Evolutionary conservation across 2,113 vertebrate genomes (phyloP).

Genomic region (Coracopsis vasa): DNA sequence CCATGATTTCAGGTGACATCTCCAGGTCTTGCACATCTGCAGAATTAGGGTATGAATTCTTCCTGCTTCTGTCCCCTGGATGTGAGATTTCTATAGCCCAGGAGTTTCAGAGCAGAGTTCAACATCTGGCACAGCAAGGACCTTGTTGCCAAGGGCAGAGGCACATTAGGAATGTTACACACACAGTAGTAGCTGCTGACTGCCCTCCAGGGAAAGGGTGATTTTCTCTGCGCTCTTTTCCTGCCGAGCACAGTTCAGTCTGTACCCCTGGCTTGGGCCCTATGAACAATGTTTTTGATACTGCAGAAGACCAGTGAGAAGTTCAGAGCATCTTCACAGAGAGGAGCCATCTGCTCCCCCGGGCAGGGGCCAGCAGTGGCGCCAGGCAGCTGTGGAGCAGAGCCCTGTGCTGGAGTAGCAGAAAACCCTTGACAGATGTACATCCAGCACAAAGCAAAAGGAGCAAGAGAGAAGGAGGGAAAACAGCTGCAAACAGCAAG

Average conservation of each 20-base stretch:
- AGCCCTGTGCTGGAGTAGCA: not conserved
- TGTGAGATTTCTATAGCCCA: not conserved
- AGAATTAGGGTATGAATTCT: not conserved
- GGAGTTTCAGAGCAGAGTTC: not conserved
- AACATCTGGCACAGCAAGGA: not conserved
- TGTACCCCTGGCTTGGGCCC: not conserved
- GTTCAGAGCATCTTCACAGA: not conserved
- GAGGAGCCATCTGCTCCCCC: not conserved
- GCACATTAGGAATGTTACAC: not conserved
- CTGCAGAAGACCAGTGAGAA: not conserved
- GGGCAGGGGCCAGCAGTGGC: not conserved
- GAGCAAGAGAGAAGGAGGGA: not conserved
- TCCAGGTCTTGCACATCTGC: not conserved
- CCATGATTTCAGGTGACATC: not conserved
- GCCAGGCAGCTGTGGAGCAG: not conserved
- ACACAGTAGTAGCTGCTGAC: not conserved
- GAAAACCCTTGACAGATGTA: not conserved
- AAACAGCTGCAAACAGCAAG: slow-evolving; percentile 13
- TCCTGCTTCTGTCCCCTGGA: not conserved
- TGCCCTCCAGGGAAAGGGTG: not conserved
- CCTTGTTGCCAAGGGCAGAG: not conserved
- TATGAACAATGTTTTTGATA: not conserved
- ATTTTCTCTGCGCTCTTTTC: not conserved
- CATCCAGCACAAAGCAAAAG: not conserved
- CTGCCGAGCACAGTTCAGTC: not conserved